Conservation (phyloP, 1,140 invertebrate species). For the Conopomorpha cramerella region DNA sequence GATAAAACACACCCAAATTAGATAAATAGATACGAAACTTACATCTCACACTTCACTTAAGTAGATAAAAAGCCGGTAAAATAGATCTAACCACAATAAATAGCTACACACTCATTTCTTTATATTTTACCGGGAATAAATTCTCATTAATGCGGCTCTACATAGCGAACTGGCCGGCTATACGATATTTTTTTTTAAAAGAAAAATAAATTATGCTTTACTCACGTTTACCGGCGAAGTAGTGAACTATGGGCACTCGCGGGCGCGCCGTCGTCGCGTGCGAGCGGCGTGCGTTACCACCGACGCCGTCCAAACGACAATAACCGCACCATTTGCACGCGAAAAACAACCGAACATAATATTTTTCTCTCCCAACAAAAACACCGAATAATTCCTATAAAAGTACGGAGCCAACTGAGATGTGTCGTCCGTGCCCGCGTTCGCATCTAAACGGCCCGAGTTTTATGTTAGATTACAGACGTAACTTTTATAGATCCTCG, state of each 20-base stretch:
- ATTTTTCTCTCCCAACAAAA: slow-evolving; percentile 44
- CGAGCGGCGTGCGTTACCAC: slow-evolving; percentile 9
- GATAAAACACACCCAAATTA: too few relatives aligned
- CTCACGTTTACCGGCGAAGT: slow-evolving; percentile 23
- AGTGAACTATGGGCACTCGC: slow-evolving; percentile 24
- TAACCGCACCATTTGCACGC: slow-evolving; percentile 23
- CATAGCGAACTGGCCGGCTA: background rate
- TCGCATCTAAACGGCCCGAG: slow-evolving; percentile 60
- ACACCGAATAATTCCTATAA: slow-evolving; percentile 50
- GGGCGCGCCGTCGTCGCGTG: slow-evolving; percentile 20
- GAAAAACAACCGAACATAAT: background rate
- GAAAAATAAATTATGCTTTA: slow-evolving; percentile 33
- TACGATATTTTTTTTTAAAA: slow-evolving; percentile 13
- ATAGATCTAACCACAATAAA: background rate
- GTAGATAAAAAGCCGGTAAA: background rate
- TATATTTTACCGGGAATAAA: too few relatives aligned
- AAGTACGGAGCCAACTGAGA: slow-evolving; percentile 56
- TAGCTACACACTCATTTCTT: too few relatives aligned
- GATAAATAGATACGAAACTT: background rate
- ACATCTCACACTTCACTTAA: background rate
- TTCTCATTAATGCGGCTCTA: too few relatives aligned
- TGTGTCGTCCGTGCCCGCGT: slow-evolving; percentile 58
- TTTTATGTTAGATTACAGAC: slow-evolving; percentile 62
- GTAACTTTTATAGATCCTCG: slow-evolving; percentile 62
- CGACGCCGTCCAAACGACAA: slow-evolving; percentile 23